phyloP scores from a whole-genome alignment of 2,888 invertebrate genomes.

The Mesorhabditis belari region DNA sequence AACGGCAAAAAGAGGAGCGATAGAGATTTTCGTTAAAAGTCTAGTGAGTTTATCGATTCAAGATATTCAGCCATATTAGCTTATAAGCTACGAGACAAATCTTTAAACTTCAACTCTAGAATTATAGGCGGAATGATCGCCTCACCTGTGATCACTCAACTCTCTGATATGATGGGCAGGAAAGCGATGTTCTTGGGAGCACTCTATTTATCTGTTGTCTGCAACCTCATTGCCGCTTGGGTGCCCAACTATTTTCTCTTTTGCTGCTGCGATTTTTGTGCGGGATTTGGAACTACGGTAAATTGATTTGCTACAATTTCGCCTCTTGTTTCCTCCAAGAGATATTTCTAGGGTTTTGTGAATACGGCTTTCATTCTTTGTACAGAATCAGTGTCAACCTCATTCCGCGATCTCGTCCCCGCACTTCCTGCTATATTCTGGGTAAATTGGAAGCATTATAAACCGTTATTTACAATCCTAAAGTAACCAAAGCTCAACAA shows the following conservation, averaged over 20 bases:
- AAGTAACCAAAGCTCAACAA: too few species aligned
- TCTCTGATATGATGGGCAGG: conserved; percentile 43
- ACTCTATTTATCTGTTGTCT: conserved; percentile 34
- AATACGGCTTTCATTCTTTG: conserved; percentile 23
- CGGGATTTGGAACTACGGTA: conserved; percentile 42
- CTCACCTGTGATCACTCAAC: conserved; percentile 36
- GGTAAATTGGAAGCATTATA: conserved; percentile 12
- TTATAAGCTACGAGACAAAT: too few species aligned
- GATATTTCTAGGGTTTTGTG: conserved; percentile 19
- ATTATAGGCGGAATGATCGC: conserved; percentile 33
- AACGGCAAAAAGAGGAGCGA: too few species aligned
- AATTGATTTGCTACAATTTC: neutral
- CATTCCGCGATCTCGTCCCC: conserved; percentile 28
- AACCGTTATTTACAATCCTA: neutral
- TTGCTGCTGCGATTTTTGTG: too few species aligned
- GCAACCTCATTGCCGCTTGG: conserved; percentile 40
- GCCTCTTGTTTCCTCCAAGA: too few species aligned
- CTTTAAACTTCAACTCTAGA: neutral
- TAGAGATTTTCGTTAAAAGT: too few species aligned
- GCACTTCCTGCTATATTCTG: conserved; percentile 20
- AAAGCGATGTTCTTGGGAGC: conserved; percentile 40
- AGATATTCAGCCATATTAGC: too few species aligned
- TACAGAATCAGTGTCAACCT: conserved; percentile 29
- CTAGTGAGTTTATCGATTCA: too few species aligned
- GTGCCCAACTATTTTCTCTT: conserved; percentile 33